phyloP scores from a whole-genome alignment of 1,140 invertebrate species.

The Nasonia vitripennis region DNA sequence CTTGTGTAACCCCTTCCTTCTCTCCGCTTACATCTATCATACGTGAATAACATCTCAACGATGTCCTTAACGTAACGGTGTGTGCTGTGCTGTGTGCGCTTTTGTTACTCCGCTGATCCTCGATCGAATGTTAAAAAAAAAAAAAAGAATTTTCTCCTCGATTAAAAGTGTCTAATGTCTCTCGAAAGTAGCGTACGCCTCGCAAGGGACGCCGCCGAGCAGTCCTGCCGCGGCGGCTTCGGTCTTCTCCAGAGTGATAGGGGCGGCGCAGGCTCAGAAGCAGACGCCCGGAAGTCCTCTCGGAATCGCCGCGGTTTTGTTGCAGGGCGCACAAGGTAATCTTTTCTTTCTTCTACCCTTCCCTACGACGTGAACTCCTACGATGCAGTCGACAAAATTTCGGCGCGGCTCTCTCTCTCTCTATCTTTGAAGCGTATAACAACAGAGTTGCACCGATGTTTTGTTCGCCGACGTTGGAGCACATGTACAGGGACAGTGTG shows the following conservation, averaged over 20 bases:
- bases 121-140: neutral
- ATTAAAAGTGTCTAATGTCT: neutral
- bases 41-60: too few relatives aligned
- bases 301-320: conserved; percentile 72
- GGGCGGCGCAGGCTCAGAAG: conserved; percentile 57
- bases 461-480: neutral
- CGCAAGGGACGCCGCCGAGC: conserved; percentile 70
- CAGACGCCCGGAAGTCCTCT: conserved; percentile 67
- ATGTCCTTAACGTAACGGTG: too few relatives aligned
- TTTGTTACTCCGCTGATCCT: too few relatives aligned
- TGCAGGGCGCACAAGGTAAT: conserved; percentile 74
- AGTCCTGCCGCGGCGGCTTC: conserved; percentile 63
- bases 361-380: neutral
- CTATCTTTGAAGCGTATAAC: too few relatives aligned
- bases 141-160: neutral
- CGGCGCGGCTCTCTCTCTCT: too few relatives aligned
- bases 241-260: conserved; percentile 68
- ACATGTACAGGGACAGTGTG: neutral
- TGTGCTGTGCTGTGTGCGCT: too few relatives aligned
- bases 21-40: too few relatives aligned
- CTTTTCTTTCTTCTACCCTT: too few relatives aligned
- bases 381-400: too few relatives aligned
- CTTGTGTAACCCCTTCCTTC: too few relatives aligned
- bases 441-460: conserved; percentile 10
- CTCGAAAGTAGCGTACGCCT: conserved; percentile 60